These are phyloP conservation scores for Styela plicata DNA, from an alignment of 23 tunicate genomes.

Conservation along the genomic window DNA sequence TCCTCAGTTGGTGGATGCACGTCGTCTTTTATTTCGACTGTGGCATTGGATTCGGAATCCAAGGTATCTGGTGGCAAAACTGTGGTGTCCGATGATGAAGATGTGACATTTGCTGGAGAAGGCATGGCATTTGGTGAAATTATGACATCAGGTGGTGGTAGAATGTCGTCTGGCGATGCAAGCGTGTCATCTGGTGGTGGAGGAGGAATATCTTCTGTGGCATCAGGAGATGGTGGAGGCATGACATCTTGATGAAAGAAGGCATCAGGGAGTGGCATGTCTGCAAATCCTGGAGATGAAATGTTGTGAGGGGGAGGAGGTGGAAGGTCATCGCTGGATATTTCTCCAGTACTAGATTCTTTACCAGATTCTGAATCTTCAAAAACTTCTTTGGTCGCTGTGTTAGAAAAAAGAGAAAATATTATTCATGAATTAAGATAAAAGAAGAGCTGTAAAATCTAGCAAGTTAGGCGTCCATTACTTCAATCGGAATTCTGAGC, in stretches of 20 bases:
- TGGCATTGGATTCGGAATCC: not conserved
- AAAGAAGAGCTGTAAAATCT: too few species aligned
- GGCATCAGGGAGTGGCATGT: slow-evolving; percentile 4
- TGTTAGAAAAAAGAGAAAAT: too few species aligned
- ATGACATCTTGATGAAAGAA: not conserved
- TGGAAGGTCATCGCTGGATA: not conserved
- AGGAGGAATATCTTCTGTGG: too few species aligned
- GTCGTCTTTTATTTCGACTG: not conserved
- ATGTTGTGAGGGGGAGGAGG: not conserved
- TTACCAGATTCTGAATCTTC: not conserved
- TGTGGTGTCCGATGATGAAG: not conserved
- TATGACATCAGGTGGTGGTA: not conserved
- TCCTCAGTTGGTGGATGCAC: not conserved
- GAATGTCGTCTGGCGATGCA: not conserved
- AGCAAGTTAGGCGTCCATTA: too few species aligned
- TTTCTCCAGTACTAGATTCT: not conserved
- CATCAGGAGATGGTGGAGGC: not conserved
- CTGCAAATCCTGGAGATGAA: slow-evolving; percentile 6
- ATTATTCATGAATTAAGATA: too few species aligned
- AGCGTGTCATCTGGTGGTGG: too few species aligned
- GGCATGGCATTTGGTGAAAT: not conserved
- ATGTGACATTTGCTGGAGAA: not conserved
- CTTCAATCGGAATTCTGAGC: too few species aligned
- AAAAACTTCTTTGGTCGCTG: not conserved
- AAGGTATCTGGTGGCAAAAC: not conserved